Evolutionary conservation across 2,113 vertebrate genomes (phyloP).

Genomic region (Phoxinus phoxinus): DNA sequence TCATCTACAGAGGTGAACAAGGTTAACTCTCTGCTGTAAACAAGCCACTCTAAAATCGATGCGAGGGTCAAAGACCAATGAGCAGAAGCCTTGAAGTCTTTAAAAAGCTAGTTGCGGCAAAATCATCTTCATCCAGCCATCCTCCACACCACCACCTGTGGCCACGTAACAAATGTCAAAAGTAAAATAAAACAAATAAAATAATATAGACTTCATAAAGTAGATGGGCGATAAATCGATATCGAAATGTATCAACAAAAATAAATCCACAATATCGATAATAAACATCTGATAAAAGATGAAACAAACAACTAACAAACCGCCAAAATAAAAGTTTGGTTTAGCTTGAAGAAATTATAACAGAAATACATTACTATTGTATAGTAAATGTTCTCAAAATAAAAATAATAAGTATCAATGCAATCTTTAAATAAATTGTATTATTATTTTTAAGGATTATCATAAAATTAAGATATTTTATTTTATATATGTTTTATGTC

Average conservation of each 20-base stretch:
- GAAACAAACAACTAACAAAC: no score
- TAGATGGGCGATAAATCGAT: background rate
- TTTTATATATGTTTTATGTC: background rate
- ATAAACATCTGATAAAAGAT: background rate
- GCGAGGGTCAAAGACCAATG: conserved; percentile 20
- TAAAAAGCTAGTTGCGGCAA: background rate
- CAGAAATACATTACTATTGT: background rate
- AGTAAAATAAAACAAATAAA: background rate
- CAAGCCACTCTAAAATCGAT: background rate
- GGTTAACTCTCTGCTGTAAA: background rate
- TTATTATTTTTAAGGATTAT: no score
- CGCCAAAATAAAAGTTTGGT: background rate
- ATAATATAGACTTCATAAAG: background rate
- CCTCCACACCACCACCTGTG: background rate
- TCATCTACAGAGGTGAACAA: background rate
- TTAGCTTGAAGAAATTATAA: background rate
- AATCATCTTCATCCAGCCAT: background rate
- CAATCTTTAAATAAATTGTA: no score
- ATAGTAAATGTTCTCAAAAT: background rate
- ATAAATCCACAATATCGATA: background rate
- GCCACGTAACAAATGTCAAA: background rate
- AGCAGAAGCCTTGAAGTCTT: background rate
- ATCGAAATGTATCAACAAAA: background rate
- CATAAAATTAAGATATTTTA: background rate
- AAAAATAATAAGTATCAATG: background rate